phyloP scores from a whole-genome alignment of 2,113 vertebrate species.

The Cyprichromis sp. region DNA sequence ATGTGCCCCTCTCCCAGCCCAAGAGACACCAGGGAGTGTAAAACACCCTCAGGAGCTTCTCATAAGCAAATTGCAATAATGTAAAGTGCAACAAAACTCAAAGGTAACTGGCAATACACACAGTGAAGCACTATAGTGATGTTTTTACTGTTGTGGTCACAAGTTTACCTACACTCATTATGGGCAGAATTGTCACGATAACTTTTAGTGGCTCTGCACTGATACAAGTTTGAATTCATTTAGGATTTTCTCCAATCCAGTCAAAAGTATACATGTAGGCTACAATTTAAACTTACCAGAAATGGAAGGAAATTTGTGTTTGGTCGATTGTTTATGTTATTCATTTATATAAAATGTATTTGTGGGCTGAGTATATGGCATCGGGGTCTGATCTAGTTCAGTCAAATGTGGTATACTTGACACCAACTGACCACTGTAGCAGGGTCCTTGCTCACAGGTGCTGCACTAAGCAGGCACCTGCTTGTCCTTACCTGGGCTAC shows the following conservation, averaged over 20 bases:
- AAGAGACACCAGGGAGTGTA: slow-evolving; percentile 9
- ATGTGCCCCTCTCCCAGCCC: slow-evolving; percentile 38
- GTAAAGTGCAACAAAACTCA: background rate
- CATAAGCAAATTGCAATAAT: background rate
- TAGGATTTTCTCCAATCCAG: background rate
- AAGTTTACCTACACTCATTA: background rate
- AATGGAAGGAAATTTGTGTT: background rate
- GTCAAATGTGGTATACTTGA: background rate
- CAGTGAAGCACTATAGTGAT: background rate
- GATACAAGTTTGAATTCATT: background rate
- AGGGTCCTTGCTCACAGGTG: background rate
- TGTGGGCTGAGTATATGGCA: background rate
- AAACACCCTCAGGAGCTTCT: background rate
- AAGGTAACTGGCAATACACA: background rate
- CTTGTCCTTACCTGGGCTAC: background rate
- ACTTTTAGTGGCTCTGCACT: background rate
- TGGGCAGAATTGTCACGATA: background rate
- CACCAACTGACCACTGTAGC: background rate
- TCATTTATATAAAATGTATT: background rate
- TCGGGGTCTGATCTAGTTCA: background rate
- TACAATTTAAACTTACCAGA: background rate
- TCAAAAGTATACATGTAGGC: background rate
- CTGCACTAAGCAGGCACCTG: background rate
- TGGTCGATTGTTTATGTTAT: background rate
- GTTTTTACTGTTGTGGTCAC: background rate